Base-by-base conservation (phyloP, 2,888 invertebrate species). In the Epirrhoe tristata region DNA sequence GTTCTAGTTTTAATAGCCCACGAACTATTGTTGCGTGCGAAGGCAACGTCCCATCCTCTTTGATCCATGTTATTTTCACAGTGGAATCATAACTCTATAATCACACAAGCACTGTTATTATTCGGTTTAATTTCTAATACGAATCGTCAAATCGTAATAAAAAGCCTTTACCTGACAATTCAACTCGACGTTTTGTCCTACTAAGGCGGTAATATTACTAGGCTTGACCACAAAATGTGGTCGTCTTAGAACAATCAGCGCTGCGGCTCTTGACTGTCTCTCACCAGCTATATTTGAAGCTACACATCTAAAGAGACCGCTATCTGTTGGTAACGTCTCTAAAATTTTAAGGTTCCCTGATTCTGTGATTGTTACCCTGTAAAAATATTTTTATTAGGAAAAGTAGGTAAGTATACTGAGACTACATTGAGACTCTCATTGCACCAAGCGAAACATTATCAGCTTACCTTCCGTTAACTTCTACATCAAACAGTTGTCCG, bases 231-330 rank as follows among this genome's bases (percentile, higher is more conserved):
- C 95, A 87, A 98, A 98, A 85, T 96, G 97, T 59, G 98, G 98
- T 91, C 86, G 97, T 96, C 98, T 95, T 68, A 95, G 96, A 75
- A 98, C 97, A 77, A 97, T 97, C 75, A 98, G 94, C 72, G 96
- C 96, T 64, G 97, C 98, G 58, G 96, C 95, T 73, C 95, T 94
- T 51, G 97, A 97, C 89, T 98, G 98, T 80, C 97, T 95, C 71
- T 96, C 96, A 36, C 98, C 99, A 43, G 98, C 98, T 83, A 98
- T 95, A 91, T 98, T 99, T 78, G 97, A 97, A 6, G 98, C 98
- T 63, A 98, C 95, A 91, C 99, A 99, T 85, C 97, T 96, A 87
- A 98, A 99, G 79, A 96, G 94, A 66, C 98, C 99, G 83, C 97
- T 98, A 87, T 99, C 99, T 73, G 96, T 95, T 83, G 97, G 97